Conservation (phyloP, 2,113 vertebrate genomes). For the Lipophrys pholis region DNA sequence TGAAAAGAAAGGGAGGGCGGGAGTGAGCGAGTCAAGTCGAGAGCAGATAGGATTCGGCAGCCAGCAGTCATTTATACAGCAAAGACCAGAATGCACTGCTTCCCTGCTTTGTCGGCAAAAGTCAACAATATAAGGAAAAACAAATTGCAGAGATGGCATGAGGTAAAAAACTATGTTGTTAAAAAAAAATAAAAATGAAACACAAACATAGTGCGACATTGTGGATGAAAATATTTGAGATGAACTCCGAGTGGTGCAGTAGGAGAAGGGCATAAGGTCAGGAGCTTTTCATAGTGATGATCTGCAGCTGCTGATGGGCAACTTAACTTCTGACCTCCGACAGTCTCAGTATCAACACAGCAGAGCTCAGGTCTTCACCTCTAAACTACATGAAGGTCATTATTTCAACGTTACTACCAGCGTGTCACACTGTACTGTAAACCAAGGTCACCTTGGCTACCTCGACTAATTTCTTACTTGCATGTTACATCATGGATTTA, state of each 20-base stretch:
- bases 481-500: neutral
- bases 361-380: neutral
- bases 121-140: slow-evolving; percentile 31
- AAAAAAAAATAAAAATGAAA: slow-evolving; percentile 2
- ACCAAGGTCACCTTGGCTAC: slow-evolving; percentile 54
- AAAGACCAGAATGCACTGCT: slow-evolving; percentile 85
- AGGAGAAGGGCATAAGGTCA: slow-evolving; percentile 19
- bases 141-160: slow-evolving; percentile 27
- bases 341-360: slow-evolving; percentile 34
- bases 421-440: slow-evolving; percentile 14
- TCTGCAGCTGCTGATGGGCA: neutral
- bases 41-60: slow-evolving; percentile 74
- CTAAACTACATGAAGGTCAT: slow-evolving; percentile 28
- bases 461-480: neutral
- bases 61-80: slow-evolving; percentile 75
- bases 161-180: slow-evolving; percentile 1
- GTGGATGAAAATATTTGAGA: slow-evolving; percentile 16
- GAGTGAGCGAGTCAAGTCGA: slow-evolving; percentile 65
- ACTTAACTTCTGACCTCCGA: slow-evolving; percentile 31
- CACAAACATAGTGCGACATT: neutral
- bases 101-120: slow-evolving; percentile 61
- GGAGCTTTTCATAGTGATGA: slow-evolving; percentile 1
- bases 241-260: neutral
- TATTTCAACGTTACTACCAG: neutral
- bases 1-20: slow-evolving; percentile 49